Evolutionary conservation across 2,888 invertebrate species (phyloP), one percentile per base, ranked within the genome.

Genomic region (Margaritifera margaritifera): DNA sequence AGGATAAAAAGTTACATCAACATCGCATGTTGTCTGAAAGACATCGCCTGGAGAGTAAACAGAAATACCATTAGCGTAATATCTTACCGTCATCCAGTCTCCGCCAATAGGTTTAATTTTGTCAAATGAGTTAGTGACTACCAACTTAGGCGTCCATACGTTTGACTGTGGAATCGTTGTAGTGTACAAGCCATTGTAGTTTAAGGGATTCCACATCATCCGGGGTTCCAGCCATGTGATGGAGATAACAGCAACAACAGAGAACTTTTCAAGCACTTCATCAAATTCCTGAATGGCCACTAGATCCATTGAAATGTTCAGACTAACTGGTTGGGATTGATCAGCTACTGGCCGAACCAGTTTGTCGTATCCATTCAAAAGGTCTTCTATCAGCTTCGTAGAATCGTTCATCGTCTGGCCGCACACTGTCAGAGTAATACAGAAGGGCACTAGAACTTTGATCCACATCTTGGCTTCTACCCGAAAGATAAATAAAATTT

Each of bases 231-330:
- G 11, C 78, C 78, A 78, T 11, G 53, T 54, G 31, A 75, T 31
- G 18, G 58, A 57, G 22, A 78, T 51, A 18, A 66, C 64, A 22
- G 66, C 68, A 27, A 72, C 68, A 15, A 71, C 62, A 18, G 78
- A 66, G 20, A 78, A 64, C 31, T 70, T 63, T n/a, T 72, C 75
- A 6, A 63, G 61, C 20, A 75, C 71, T 70, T 78, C 75, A 53
- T 75, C 72, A 50, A 78, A 75, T 62, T 78, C 74, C 24, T 70
- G 64, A n/a, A 78, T 70, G 18, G 68, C 67, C 19, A 65, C 64
- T 4, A 77, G 69, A 51, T 64, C 66, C 31, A 72, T 71, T 8
- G 63, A 71, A 18, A 68, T 50, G 25, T 71, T 69, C 6, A 77
- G 64, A 22, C 58, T 20, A 2, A 71, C 62, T 20, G 77, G 77